These are phyloP conservation scores for Toxonevra muliebris DNA, from an alignment of 2,888 invertebrate genomes.

Conservation along the genomic window DNA sequence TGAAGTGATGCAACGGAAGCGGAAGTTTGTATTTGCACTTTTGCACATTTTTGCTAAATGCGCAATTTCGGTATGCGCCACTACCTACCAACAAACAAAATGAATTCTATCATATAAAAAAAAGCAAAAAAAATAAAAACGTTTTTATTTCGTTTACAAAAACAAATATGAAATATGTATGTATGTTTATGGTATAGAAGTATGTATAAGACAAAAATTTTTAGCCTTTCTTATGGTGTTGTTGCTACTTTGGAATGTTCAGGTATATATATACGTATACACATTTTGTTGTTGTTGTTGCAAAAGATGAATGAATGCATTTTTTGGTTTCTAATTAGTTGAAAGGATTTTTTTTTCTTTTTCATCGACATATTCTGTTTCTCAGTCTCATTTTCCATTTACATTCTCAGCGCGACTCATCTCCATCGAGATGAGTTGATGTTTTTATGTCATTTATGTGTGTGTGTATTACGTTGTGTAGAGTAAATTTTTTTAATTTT, in stretches of 20 bases:
- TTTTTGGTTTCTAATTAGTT: constrained; percentile 29
- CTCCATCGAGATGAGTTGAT: no score
- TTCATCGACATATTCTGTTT: not conserved
- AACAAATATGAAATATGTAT: constrained; percentile 23
- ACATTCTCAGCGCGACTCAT: not conserved
- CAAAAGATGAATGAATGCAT: constrained; percentile 22
- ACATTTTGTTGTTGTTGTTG: constrained; percentile 15
- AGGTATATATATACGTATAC: constrained; percentile 19
- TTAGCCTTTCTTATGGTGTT: not conserved
- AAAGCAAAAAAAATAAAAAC: constrained; percentile 5
- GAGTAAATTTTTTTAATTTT: no score
- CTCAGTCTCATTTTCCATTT: not conserved
- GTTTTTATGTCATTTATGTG: no score
- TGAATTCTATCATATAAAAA: not conserved
- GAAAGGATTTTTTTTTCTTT: constrained; percentile 28
- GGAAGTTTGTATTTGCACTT: constrained; percentile 64
- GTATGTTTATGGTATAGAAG: not conserved
- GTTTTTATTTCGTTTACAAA: no score
- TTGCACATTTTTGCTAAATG: constrained; percentile 62
- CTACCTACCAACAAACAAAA: not conserved
- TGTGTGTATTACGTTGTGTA: no score
- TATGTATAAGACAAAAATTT: not conserved
- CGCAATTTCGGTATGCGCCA: constrained; percentile 61
- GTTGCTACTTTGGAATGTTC: no score
- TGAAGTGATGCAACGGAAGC: constrained; percentile 62